Evolutionary conservation across 2,113 vertebrate species (phyloP).

Genomic region (Neolamprologus sp.): DNA sequence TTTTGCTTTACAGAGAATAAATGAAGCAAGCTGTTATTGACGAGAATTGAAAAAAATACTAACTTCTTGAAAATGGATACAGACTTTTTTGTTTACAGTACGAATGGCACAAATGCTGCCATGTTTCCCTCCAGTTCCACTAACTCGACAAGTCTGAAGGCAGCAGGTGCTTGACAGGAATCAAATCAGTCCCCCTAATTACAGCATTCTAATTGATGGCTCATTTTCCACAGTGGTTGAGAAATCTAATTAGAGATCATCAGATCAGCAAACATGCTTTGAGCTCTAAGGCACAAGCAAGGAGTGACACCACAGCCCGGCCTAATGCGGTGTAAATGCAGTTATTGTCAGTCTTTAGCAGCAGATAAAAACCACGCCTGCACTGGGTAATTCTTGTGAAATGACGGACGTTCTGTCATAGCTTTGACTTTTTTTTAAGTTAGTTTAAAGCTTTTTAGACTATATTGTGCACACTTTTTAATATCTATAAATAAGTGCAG

Average conservation of each 20-base stretch:
- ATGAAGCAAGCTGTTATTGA: neutral
- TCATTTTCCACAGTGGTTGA: conserved; percentile 53
- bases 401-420: neutral
- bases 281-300: conserved; percentile 18
- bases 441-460: neutral
- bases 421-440: neutral
- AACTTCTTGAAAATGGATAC: neutral
- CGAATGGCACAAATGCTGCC: neutral
- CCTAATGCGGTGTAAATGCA: conserved; percentile 10
- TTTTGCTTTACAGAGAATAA: neutral
- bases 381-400: neutral
- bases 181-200: conserved; percentile 39
- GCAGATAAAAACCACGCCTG: neutral
- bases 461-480: neutral
- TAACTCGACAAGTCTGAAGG: conserved; percentile 21
- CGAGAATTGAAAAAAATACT: neutral
- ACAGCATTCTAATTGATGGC: conserved; percentile 54
- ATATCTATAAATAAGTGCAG: neutral
- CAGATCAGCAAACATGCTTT: conserved; percentile 47
- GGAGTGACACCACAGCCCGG: conserved; percentile 17
- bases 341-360: neutral
- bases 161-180: conserved; percentile 63
- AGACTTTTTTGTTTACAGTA: neutral
- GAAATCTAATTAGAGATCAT: conserved; percentile 63
- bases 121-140: neutral